Evolutionary conservation across 2,113 vertebrate species (phyloP).

Genomic region (Rhinopomastus cyanomelas): DNA sequence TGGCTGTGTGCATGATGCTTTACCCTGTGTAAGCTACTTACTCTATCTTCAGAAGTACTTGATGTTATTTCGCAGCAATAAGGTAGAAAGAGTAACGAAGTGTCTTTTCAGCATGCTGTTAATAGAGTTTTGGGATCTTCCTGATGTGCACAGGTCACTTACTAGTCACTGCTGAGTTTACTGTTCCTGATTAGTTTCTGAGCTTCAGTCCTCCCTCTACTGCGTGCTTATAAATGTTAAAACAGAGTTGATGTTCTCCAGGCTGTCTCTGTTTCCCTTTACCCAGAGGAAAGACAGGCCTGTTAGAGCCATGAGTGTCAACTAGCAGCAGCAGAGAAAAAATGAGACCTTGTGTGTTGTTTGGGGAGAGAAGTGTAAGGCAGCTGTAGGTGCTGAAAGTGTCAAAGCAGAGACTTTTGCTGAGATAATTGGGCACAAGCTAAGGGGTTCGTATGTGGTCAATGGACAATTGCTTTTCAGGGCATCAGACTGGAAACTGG

Average conservation of each 20-base stretch:
- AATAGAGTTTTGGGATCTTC: neutral
- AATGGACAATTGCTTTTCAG: conserved; percentile 58
- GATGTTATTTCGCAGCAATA: neutral
- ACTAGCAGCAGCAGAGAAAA: neutral
- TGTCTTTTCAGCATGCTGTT: neutral
- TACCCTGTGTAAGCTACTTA: neutral
- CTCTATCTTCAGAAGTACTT: neutral
- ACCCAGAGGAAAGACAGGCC: neutral
- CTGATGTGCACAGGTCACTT: neutral
- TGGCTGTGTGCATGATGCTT: neutral
- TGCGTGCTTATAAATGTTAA: neutral
- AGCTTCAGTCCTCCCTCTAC: neutral
- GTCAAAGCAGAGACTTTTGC: neutral
- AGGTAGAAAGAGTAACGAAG: neutral
- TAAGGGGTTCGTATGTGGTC: neutral
- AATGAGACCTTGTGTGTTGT: fast-evolving
- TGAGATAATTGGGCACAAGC: neutral
- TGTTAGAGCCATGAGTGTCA: neutral
- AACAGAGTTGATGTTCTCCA: neutral
- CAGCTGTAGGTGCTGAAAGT: neutral
- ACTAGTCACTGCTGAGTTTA: neutral
- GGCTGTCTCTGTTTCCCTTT: neutral
- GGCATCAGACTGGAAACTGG: conserved; percentile 98
- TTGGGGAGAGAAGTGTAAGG: neutral
- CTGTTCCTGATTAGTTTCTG: neutral